phyloP scores from a whole-genome alignment of 2,113 vertebrate species.

The Apodemus speciosus region DNA sequence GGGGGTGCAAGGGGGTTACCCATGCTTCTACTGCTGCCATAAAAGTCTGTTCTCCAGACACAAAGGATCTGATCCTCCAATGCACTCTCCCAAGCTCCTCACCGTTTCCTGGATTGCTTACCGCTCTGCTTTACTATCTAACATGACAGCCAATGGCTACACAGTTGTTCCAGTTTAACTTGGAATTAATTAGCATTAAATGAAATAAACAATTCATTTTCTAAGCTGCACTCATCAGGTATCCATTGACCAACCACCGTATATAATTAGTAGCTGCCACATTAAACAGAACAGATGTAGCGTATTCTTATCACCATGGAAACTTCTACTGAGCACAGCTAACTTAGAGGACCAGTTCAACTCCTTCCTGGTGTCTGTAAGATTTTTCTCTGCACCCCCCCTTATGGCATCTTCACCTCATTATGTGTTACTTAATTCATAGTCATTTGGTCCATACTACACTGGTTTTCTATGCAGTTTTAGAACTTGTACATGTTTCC shows the following conservation, averaged over 20 bases:
- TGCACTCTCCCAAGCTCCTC: not conserved
- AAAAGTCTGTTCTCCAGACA: not conserved
- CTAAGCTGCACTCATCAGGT: not conserved
- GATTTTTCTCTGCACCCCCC: not conserved
- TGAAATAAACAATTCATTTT: conserved; percentile 9
- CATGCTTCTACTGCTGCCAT: not conserved
- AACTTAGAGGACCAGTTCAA: not conserved
- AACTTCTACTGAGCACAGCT: not conserved
- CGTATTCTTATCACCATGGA: not conserved
- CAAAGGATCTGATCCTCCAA: not conserved
- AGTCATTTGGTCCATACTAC: not conserved
- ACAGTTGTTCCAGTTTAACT: not conserved
- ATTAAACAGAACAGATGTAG: not conserved
- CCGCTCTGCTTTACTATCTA: not conserved
- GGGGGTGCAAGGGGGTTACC: not conserved
- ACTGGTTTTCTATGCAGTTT: not conserved
- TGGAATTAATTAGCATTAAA: not conserved
- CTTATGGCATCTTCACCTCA: not conserved
- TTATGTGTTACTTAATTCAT: not conserved
- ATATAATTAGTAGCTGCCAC: not conserved
- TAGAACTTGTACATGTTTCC: not conserved
- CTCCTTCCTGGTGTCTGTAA: not conserved
- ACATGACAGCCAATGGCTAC: not conserved
- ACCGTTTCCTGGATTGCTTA: not conserved
- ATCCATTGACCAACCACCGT: not conserved